Base-by-base conservation (phyloP, 2,888 invertebrate species). In the Drosophila macrothrix region DNA sequence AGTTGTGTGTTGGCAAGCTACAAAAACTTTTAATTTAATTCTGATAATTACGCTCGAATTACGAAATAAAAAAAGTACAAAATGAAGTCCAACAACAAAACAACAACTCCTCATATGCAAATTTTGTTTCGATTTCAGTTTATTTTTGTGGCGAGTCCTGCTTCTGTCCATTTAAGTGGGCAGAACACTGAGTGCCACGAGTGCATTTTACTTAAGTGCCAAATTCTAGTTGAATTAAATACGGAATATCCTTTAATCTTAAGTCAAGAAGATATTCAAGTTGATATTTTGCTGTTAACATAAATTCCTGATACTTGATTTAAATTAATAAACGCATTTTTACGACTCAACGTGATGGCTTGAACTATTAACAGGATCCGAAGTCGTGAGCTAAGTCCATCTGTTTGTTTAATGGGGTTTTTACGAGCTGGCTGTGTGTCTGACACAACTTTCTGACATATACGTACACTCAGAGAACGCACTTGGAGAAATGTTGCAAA, bases 11-110 rank as follows among this genome's bases (percentile, higher is more conserved):
- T 58, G 46, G 46, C 62, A 60, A 35, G 52, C 63, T 67, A 65
- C 73, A 68, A 33, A 78, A 90, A 85, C 78, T 85, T 90, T 87
- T 73, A 68, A 90, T 72, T 74, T 74, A 68, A 80, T 76, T 76
- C 69, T 67, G 80, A 78, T 82, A 84, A 89, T 76, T 84, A 71
- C 54, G 59, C 50, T 64, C 46, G 35, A 76, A 60, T 35, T 29
- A 37, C 58, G 49, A 22, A 52, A 43, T 56, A 43, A 28, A 53
- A 63, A 49, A 35, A 37, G 41, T 49, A 33, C 16, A 29, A 33
- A 64, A 46, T n/a, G 22, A 75, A 59, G 43, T 55, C 16, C 35
- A 54, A 61, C 31, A n/a, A n/a, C 56, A 19, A 60, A 37, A 41
- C 19, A 54, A 59, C 53, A 28, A 41, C 25, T 49, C 39, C 25